Conservation (phyloP, 2,797 vertebrate species). For the Malurus leucopterus region DNA sequence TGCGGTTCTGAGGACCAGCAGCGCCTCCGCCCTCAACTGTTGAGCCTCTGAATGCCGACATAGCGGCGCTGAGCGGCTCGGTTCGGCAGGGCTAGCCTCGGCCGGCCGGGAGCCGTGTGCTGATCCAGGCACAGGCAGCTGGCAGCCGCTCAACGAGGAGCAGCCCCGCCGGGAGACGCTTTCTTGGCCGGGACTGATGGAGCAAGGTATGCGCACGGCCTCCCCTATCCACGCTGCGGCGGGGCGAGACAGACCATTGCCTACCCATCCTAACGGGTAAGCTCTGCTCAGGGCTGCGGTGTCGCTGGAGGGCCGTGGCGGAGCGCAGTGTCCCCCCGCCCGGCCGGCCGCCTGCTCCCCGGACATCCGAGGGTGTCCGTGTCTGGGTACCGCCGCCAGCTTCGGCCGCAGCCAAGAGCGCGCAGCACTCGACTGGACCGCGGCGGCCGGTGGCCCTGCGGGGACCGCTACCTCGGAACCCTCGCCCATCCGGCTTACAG, state of each 20-base stretch:
- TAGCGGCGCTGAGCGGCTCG: neutral
- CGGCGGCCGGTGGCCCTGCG: neutral
- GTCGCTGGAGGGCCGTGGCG: neutral
- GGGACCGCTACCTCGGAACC: neutral
- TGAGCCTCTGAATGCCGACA: rapidly evolving
- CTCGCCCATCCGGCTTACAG: too few relatives aligned
- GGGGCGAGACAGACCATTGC: neutral
- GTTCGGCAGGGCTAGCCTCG: neutral
- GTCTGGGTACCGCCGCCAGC: neutral
- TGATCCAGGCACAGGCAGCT: neutral
- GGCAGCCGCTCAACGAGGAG: neutral
- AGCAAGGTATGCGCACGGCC: neutral
- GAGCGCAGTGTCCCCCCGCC: neutral
- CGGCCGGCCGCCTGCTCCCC: neutral
- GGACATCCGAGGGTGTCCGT: neutral
- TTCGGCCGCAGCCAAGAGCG: neutral
- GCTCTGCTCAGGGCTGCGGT: neutral
- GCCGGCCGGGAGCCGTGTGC: neutral
- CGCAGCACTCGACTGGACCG: neutral
- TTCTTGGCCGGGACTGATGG: neutral
- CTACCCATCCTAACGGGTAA: neutral
- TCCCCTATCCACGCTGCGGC: neutral
- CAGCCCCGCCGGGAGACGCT: neutral
- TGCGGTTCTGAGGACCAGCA: neutral
- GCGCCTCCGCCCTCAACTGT: neutral